Evolutionary conservation across 1,140 invertebrate species (phyloP).

Genomic region (Lepidurus packardi): DNA sequence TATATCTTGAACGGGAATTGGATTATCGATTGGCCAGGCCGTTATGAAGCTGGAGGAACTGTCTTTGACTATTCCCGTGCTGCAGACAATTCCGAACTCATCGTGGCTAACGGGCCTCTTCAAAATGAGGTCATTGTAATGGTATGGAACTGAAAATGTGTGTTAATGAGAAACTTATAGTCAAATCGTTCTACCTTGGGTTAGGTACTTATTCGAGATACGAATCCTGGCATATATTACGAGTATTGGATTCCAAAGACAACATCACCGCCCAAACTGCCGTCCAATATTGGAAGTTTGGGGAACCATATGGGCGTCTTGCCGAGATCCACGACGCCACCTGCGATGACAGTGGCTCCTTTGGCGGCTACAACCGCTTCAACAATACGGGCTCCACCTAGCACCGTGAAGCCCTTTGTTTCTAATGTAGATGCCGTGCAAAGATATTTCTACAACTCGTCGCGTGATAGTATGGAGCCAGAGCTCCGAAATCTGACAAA

Average conservation of each 20-base stretch:
- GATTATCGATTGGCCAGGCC: slow-evolving; percentile 36
- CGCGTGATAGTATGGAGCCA: not conserved
- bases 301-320: not conserved
- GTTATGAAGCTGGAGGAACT: slow-evolving; percentile 35
- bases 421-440: not conserved
- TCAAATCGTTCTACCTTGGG: slow-evolving; percentile 15
- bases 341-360: not conserved
- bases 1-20: slow-evolving; percentile 38
- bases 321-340: slow-evolving; percentile 6
- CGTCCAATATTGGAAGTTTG: slow-evolving; percentile 12
- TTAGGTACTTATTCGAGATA: slow-evolving; percentile 36
- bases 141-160: slow-evolving; percentile 30
- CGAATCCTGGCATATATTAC: slow-evolving; percentile 38
- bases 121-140: slow-evolving; percentile 37
- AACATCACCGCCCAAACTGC: slow-evolving; percentile 7
- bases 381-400: slow-evolving; percentile 21
- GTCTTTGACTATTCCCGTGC: slow-evolving; percentile 33
- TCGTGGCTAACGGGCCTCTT: slow-evolving; percentile 35
- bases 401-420: not conserved
- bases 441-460: slow-evolving; percentile 1
- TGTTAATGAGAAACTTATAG: not conserved
- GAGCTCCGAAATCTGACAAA: not conserved
- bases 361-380: not conserved
- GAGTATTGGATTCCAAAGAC: slow-evolving; percentile 39
- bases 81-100: slow-evolving; percentile 33